Evolutionary conservation across 2,113 vertebrate species (phyloP), one percentile per base, ranked within the genome.

Genomic region (Guaruba guarouba): DNA sequence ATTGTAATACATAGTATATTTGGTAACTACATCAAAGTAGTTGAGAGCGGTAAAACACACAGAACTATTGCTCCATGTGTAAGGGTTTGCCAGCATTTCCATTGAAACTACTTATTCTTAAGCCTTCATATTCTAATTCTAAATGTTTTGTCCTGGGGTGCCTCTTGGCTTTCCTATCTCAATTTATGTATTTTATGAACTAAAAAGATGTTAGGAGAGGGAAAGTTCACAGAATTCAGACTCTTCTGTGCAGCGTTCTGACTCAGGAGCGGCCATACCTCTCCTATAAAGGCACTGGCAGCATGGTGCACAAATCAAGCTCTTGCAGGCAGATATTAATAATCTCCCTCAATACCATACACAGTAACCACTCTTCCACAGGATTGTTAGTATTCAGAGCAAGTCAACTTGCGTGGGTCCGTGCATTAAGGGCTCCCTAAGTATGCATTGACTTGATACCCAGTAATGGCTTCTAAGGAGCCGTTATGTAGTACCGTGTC

Each of bases 401-500:
- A 95, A 97, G 97, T 98, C 98, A 97, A 97, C 96, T 97, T 96
- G 96, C 81, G 93, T 98, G 97, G 98, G 98, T 95, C 97, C 97
- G 92, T 94, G 97, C 82, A 73, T 94, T 98, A 98, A 98, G 97
- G 98, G 94, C 98, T 98, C 98, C 98, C 98, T 96, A 94, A 98
- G 98, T 98, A 97, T 98, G 98, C 98, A 98, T 98, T 98, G 98
- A 98, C 98, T 98, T 98, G 98, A 98, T 98, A 97, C 98, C 97
- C 98, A 95, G 90, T 98, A 98, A 98, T 98, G 97, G 98, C 98
- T 98, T 98, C 98, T 98, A 97, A 98, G 98, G 98, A 98, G 97
- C 98, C 97, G 92, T 98, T 98, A 98, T 98, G 97, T 96, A 98
- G 98, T 97, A 96, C 97, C 93, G 97, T 98, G 98, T 98, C 98